Evolutionary conservation across 2,113 vertebrate genomes (phyloP).

Genomic region (Zosterops hypoxanthus): DNA sequence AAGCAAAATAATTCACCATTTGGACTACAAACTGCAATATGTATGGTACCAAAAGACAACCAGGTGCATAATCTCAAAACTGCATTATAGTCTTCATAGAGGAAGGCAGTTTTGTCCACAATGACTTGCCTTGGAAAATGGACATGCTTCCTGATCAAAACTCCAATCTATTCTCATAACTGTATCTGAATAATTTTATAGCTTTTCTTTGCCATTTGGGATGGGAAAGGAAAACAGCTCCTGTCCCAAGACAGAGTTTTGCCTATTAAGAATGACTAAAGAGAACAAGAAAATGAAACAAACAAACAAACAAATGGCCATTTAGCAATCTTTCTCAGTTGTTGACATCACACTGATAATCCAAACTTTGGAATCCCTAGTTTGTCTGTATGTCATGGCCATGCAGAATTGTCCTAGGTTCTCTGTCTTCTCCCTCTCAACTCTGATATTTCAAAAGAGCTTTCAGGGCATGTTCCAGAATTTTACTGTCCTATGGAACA

Average conservation of each 20-base stretch:
- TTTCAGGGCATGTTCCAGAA: neutral
- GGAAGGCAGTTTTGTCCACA: neutral
- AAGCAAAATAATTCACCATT: neutral
- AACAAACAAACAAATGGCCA: neutral
- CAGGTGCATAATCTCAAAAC: neutral
- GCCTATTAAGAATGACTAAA: neutral
- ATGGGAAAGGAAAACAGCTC: neutral
- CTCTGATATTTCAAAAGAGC: neutral
- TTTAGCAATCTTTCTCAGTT: neutral
- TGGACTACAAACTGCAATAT: neutral
- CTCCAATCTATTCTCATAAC: neutral
- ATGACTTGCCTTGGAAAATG: neutral
- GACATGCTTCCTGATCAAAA: neutral
- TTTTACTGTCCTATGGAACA: neutral
- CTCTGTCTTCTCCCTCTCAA: neutral
- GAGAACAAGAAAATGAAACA: neutral
- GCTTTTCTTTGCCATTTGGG: neutral
- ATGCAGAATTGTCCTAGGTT: neutral
- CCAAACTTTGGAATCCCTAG: neutral
- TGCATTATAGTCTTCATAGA: neutral
- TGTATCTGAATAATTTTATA: neutral
- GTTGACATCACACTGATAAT: neutral
- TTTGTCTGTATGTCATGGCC: too few species aligned
- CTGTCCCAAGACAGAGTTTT: neutral
- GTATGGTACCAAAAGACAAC: neutral